These are phyloP conservation scores for Sula dactylatra DNA, from an alignment of 2,113 vertebrate species.

Conservation along the genomic window DNA sequence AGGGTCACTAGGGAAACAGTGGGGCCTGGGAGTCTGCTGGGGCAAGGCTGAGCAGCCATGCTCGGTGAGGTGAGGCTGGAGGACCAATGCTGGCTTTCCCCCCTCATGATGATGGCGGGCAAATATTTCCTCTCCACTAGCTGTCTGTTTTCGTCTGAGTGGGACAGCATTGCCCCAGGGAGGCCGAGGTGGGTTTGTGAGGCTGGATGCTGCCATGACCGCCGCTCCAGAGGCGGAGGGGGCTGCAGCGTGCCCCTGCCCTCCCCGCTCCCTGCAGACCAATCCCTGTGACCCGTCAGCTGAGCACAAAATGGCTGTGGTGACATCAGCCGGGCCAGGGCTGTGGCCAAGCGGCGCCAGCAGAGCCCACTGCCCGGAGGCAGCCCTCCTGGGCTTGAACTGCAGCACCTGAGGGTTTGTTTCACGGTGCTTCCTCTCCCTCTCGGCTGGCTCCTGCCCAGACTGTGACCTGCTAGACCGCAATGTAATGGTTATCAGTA, in stretches of 20 bases:
- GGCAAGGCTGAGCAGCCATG: not conserved
- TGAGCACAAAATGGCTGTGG: not conserved
- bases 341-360: not conserved
- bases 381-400: not conserved
- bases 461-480: no score
- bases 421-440: not conserved
- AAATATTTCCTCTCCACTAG: not conserved
- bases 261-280: not conserved
- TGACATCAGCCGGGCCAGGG: not conserved
- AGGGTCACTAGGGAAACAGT: not conserved
- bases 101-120: not conserved
- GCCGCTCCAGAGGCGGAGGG: not conserved
- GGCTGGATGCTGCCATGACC: not conserved
- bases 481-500: not conserved
- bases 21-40: not conserved
- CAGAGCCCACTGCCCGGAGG: not conserved
- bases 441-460: not conserved
- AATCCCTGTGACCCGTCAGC: not conserved
- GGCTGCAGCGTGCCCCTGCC: not conserved
- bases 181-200: not conserved
- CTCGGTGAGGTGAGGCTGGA: not conserved
- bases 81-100: not conserved
- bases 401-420: rapidly evolving
- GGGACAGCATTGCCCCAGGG: not conserved
- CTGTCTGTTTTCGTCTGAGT: not conserved